These are phyloP conservation scores for human DNA, from an alignment of 2,113 vertebrate species.

Conservation along the genomic window DNA sequence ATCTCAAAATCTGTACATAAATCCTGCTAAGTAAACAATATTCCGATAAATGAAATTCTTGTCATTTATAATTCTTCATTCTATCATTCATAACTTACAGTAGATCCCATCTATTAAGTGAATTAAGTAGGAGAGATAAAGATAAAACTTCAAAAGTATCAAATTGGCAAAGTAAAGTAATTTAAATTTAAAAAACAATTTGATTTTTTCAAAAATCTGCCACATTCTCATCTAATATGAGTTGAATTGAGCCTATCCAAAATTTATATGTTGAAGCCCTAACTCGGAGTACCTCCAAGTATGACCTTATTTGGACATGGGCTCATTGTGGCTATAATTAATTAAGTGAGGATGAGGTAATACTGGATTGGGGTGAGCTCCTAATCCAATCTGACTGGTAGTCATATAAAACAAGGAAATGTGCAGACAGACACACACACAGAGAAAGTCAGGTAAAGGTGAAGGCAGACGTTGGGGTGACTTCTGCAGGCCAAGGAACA, in stretches of 20 bases:
- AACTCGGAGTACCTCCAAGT: neutral
- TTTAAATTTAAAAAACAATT: neutral
- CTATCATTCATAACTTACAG: neutral
- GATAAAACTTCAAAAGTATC: neutral
- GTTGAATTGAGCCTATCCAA: neutral
- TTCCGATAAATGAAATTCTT: neutral
- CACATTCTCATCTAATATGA: neutral
- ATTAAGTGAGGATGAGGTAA: neutral
- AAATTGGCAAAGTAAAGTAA: neutral
- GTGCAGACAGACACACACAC: neutral
- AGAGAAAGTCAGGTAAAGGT: neutral
- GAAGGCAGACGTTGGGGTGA: neutral
- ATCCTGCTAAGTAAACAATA: neutral
- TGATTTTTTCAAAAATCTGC: neutral
- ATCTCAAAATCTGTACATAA: neutral
- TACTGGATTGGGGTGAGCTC: neutral
- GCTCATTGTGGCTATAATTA: neutral
- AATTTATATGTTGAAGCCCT: neutral
- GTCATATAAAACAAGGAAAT: neutral
- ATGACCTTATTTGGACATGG: neutral
- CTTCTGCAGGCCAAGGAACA: neutral
- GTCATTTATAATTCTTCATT: neutral
- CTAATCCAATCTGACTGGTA: neutral
- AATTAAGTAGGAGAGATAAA: neutral
- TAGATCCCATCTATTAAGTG: neutral